A percentile compares a stretch with the other conserved stretches of the same genome.
Conservation (phyloP, 2,888 invertebrate species). For the Hypercompe scribonia region DNA sequence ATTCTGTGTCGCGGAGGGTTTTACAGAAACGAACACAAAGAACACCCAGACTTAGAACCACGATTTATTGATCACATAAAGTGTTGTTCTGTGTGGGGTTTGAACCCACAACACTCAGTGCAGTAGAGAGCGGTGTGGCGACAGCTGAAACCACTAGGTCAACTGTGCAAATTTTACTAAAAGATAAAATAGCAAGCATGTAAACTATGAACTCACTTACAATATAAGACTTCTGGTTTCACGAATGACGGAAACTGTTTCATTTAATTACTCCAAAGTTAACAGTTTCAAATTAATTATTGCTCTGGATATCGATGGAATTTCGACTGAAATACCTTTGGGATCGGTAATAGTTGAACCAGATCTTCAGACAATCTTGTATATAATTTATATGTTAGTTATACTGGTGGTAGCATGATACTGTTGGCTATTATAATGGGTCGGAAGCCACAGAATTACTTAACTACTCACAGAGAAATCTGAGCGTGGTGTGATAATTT, state of each 20-base stretch:
- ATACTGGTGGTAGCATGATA: conserved; percentile 1
- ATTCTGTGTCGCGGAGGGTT: too few species aligned
- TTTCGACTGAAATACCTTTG: conserved; percentile 29
- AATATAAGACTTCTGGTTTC: neutral
- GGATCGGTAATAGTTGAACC: conserved; percentile 16
- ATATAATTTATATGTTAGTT: conserved; percentile 10
- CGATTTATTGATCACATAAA: too few species aligned
- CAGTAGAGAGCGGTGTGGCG: too few species aligned
- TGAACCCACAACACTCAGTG: too few species aligned
- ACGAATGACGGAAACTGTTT: neutral
- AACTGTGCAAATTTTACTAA: too few species aligned
- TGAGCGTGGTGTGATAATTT: neutral
- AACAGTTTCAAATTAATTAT: conserved; percentile 30
- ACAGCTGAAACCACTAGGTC: too few species aligned
- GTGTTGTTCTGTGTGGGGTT: too few species aligned
- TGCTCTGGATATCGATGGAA: conserved; percentile 26
- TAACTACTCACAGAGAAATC: conserved; percentile 9
- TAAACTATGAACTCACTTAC: neutral
- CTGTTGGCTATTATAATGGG: conserved; percentile 13
- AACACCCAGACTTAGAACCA: too few species aligned
- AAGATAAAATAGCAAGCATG: neutral
- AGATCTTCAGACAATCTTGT: conserved; percentile 13
- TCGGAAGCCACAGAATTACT: neutral
- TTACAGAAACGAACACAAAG: too few species aligned
- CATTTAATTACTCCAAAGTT: conserved; percentile 26